Conservation (phyloP, 2,888 invertebrate genomes). For the Carterocephalus palaemon region DNA sequence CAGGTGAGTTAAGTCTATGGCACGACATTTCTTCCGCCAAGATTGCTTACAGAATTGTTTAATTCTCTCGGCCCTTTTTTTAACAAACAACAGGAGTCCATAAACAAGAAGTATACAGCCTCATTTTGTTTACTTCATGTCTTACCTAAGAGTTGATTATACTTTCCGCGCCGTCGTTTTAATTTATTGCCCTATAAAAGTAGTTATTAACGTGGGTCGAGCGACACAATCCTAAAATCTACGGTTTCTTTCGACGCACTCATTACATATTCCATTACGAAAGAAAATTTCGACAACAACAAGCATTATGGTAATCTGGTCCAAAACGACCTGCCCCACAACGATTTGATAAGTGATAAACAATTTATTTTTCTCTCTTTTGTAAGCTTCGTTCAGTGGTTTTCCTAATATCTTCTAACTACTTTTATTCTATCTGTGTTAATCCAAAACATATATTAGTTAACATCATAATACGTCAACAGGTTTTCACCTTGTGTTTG, state of each 20-base stretch:
- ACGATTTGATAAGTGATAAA: conserved; percentile 32
- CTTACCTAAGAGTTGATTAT: not conserved
- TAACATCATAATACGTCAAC: no score
- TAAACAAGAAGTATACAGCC: not conserved
- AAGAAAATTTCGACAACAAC: conserved; percentile 73
- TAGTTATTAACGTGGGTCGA: conserved; percentile 12
- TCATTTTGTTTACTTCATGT: not conserved
- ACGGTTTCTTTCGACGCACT: conserved; percentile 53
- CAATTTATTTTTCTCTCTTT: no score
- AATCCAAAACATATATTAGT: no score
- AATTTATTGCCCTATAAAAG: conserved; percentile 8
- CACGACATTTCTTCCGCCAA: no score
- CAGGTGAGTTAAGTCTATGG: no score
- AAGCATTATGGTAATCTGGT: conserved; percentile 73
- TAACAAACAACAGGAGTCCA: conserved; percentile 4
- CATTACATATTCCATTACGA: conserved; percentile 68
- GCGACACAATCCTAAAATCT: conserved; percentile 29
- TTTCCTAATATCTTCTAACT: no score
- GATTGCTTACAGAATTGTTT: no score
- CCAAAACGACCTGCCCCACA: conserved; percentile 70
- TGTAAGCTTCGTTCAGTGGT: no score
- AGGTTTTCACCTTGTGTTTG: no score
- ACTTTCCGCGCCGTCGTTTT: not conserved
- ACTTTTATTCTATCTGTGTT: no score
- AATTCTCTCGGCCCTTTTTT: no score